Evolutionary conservation across 2,797 vertebrate species (phyloP).

Genomic region (Malurus leucopterus): DNA sequence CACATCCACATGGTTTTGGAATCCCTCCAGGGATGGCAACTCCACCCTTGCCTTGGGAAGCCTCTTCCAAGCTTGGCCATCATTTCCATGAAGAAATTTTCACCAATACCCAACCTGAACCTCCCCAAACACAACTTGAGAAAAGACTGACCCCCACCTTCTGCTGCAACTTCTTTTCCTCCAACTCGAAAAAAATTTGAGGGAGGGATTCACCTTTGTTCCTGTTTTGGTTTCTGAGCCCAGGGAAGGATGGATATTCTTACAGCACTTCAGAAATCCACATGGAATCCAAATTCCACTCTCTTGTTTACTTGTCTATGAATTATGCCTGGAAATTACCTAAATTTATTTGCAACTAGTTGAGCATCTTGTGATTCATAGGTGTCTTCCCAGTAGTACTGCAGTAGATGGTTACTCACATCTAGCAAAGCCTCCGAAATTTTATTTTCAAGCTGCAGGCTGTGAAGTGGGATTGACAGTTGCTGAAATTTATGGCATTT

Average conservation of each 20-base stretch:
- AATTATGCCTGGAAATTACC: conserved; percentile 5
- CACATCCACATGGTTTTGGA: fast-evolving
- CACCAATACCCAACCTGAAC: not conserved
- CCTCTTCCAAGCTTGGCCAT: too few relatives aligned
- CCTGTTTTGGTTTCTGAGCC: not conserved
- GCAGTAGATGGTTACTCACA: conserved; percentile 16
- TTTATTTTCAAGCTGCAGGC: conserved; percentile 28
- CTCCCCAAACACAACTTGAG: not conserved
- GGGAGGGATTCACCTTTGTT: not conserved
- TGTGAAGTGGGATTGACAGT: conserved; percentile 36
- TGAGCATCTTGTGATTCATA: conserved; percentile 36
- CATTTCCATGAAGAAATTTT: too few relatives aligned
- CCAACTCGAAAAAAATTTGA: not conserved
- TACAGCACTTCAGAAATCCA: not conserved
- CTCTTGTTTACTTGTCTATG: not conserved
- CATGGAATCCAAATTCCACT: not conserved
- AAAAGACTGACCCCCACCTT: not conserved
- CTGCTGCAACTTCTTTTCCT: not conserved
- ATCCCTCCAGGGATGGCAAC: not conserved
- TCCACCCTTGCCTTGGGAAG: fast-evolving
- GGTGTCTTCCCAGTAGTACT: conserved; percentile 22
- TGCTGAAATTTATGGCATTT: conserved; percentile 28
- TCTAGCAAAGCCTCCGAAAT: conserved; percentile 31
- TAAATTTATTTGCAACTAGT: conserved; percentile 1
- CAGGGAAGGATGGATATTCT: not conserved